phyloP scores from a whole-genome alignment of 2,888 invertebrate genomes.

The Coelinius sp. region DNA sequence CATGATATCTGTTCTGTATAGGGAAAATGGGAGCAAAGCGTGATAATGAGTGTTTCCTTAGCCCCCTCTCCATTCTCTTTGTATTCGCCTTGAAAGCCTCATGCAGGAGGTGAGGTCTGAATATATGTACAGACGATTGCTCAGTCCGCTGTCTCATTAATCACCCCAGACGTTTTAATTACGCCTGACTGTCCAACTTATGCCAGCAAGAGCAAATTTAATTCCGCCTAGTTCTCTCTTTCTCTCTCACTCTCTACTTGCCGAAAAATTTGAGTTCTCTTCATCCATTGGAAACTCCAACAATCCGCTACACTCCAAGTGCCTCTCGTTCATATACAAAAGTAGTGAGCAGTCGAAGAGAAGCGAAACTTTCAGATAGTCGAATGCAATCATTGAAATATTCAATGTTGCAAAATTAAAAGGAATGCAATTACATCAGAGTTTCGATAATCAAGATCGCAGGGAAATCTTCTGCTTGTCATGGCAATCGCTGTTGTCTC shows the following conservation, averaged over 20 bases:
- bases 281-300: neutral
- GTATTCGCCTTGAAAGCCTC: neutral
- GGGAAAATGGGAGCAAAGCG: neutral
- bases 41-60: neutral
- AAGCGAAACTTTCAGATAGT: neutral
- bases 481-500: neutral
- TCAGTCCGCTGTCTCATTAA: conserved; percentile 4
- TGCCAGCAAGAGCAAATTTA: neutral
- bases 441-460: neutral
- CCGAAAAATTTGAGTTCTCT: neutral
- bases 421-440: neutral
- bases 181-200: neutral
- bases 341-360: neutral
- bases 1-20: neutral
- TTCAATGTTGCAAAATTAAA: too few species aligned
- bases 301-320: neutral
- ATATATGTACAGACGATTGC: neutral
- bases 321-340: neutral
- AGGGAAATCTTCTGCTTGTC: neutral
- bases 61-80: neutral
- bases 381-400: neutral
- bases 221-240: neutral
- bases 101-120: neutral
- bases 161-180: conserved; percentile 15
- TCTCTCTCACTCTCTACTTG: too few species aligned